Base-by-base conservation (phyloP, 1,140 invertebrate species). In the Zaprionus ornatus region DNA sequence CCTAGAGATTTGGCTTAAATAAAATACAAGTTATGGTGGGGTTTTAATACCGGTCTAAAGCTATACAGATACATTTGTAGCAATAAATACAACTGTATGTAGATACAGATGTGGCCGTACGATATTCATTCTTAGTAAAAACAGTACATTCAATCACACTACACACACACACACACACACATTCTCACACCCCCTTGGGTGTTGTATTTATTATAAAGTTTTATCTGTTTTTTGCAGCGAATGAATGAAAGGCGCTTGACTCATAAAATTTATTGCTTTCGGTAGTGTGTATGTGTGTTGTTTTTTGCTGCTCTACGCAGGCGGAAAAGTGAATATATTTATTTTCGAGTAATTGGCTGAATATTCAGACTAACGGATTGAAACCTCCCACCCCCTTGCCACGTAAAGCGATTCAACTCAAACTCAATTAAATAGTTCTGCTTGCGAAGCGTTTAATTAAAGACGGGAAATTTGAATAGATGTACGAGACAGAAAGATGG, bases 51-150 rank as follows among this genome's bases (percentile, higher is more conserved):
- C 3, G 29, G 9, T 32, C 40, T 32, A 32, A 15, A 32, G 32
- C 62, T 37, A 27, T 71, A 59, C 32, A 72, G 40, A 40, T 60
- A 48, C 55, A 72, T 48, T 48, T 64, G 60, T 45, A 50, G 2
- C 52, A 25, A 59, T 10, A 55, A 23, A 59, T 10, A 55, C 54
- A 42, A 57, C 19, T 50, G 27, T 73, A 29, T 72, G 17, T 27
- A 50, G 29, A 27, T 57, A 23, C 13, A 35, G 10, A 19, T 52
- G 45, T 65, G 60, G 15, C 21, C 19, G 54, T 48, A 50, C 42
- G 27, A 73, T 54, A 86, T 90, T 88, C 78, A 85, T 88, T 88
- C 85, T 88, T 88, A 90, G 88, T 80, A 71, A 85, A 77, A 81
- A 67, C 78, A 73, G 55, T 68, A 72, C 54, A 79, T 70, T 63